Conservation (phyloP, 2,888 invertebrate species). For the Lasius fuliginosus region DNA sequence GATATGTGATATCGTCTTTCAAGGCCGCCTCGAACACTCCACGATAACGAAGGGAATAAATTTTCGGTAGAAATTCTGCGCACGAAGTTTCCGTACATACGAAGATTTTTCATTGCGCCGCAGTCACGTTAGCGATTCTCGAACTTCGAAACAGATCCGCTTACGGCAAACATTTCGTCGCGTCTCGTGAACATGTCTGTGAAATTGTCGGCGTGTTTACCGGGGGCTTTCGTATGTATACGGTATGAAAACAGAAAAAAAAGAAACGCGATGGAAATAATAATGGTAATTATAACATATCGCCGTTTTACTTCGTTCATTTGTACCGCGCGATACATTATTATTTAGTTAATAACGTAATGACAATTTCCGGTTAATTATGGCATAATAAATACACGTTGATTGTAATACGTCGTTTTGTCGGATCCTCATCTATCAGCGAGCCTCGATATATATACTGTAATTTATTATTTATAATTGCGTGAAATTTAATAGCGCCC, state of each 20-base stretch:
- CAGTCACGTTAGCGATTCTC: conserved; percentile 64
- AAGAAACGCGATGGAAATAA: conserved; percentile 28
- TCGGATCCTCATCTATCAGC: conserved; percentile 66
- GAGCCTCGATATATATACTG: conserved; percentile 50
- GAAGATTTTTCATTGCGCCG: conserved; percentile 68
- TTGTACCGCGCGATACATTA: conserved; percentile 60
- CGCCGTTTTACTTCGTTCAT: conserved; percentile 34
- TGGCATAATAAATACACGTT: conserved; percentile 61
- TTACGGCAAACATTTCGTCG: conserved; percentile 15
- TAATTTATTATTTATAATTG: conserved; percentile 66
- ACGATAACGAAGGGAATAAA: conserved; percentile 74
- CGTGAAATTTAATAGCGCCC: conserved; percentile 61
- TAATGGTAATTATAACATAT: conserved; percentile 45
- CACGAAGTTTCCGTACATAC: conserved; percentile 59
- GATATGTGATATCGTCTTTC: conserved; percentile 64
- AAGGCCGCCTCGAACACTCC: conserved; percentile 68
- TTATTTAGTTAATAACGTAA: conserved; percentile 68
- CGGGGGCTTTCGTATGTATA: background rate
- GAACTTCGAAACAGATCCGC: conserved; percentile 60
- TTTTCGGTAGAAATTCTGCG: conserved; percentile 65
- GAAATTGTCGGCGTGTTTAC: conserved; percentile 44
- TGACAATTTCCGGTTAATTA: conserved; percentile 66
- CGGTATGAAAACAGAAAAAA: background rate
- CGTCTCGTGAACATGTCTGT: conserved; percentile 1
- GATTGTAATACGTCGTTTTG: conserved; percentile 70